Evolutionary conservation across 2,888 invertebrate genomes (phyloP).

Genomic region (Pristionchus fissidentatus): DNA sequence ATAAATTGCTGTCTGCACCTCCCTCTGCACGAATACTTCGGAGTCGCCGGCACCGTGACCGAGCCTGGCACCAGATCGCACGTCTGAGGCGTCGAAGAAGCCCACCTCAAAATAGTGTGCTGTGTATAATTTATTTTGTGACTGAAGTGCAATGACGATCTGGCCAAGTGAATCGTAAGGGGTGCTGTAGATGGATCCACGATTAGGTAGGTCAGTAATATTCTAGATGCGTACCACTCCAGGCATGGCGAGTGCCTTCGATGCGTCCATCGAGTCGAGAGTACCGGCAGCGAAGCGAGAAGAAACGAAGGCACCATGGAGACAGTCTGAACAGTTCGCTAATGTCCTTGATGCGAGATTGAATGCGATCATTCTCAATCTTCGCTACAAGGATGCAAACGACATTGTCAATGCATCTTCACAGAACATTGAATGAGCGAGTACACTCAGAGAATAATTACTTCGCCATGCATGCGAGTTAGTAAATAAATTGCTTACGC

Average conservation of each 20-base stretch:
- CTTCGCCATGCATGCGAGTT: too few relatives aligned
- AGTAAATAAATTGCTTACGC: too few relatives aligned
- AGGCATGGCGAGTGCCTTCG: slow-evolving; percentile 82
- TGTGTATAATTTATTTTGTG: too few relatives aligned
- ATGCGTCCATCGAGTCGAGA: slow-evolving; percentile 81
- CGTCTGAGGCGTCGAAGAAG: slow-evolving; percentile 86
- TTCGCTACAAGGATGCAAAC: too few relatives aligned
- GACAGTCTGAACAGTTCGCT: slow-evolving; percentile 59
- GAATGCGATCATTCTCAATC: not conserved
- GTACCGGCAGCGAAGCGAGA: slow-evolving; percentile 78
- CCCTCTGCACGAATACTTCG: slow-evolving; percentile 86
- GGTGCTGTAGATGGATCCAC: too few relatives aligned
- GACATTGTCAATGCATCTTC: too few relatives aligned
- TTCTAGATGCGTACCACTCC: slow-evolving; percentile 82
- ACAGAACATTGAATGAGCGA: too few relatives aligned
- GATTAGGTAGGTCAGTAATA: too few relatives aligned
- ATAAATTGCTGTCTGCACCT: slow-evolving; percentile 78
- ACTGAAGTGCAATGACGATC: too few relatives aligned
- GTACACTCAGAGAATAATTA: too few relatives aligned
- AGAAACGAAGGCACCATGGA: slow-evolving; percentile 86
- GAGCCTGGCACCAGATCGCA: slow-evolving; percentile 83
- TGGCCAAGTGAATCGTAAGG: too few relatives aligned
- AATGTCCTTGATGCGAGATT: not conserved
- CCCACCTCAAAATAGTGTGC: slow-evolving; percentile 79
- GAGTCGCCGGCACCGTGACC: slow-evolving; percentile 84